Conservation (phyloP, 1,140 invertebrate genomes). For the Cyclargus thomasi region DNA sequence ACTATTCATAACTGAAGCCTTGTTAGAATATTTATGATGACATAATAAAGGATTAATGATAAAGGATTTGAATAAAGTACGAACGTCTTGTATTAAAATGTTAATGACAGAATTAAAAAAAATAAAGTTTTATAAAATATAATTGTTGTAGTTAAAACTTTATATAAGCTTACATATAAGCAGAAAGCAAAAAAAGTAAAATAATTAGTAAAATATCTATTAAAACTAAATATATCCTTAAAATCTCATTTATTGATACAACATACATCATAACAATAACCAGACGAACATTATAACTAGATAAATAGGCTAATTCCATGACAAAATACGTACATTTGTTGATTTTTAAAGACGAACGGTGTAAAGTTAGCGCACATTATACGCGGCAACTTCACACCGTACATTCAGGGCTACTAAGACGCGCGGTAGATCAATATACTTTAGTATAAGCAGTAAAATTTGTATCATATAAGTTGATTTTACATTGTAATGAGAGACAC, state of each 20-base stretch:
- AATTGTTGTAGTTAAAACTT: too few relatives aligned
- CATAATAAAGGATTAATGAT: too few relatives aligned
- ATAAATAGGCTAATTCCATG: neutral
- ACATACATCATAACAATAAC: slow-evolving; percentile 53
- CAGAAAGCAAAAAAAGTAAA: neutral
- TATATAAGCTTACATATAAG: too few relatives aligned
- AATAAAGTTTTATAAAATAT: too few relatives aligned
- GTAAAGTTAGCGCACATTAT: neutral
- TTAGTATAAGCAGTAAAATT: neutral
- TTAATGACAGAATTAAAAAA: too few relatives aligned
- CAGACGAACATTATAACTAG: slow-evolving; percentile 36
- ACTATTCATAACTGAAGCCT: too few relatives aligned
- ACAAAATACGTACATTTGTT: slow-evolving; percentile 30
- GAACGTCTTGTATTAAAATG: too few relatives aligned
- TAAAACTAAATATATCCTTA: slow-evolving; percentile 33
- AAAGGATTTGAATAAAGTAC: too few relatives aligned
- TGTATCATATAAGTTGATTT: slow-evolving; percentile 16
- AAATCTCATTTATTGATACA: slow-evolving; percentile 56
- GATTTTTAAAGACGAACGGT: neutral
- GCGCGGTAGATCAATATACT: neutral
- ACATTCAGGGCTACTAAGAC: neutral
- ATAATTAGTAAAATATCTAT: slow-evolving; percentile 23
- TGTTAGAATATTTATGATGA: too few relatives aligned
- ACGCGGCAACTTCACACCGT: neutral
- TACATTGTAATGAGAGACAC: neutral